phyloP scores from a whole-genome alignment of 1,140 invertebrate species.

The Stegodyphus dumicola region DNA sequence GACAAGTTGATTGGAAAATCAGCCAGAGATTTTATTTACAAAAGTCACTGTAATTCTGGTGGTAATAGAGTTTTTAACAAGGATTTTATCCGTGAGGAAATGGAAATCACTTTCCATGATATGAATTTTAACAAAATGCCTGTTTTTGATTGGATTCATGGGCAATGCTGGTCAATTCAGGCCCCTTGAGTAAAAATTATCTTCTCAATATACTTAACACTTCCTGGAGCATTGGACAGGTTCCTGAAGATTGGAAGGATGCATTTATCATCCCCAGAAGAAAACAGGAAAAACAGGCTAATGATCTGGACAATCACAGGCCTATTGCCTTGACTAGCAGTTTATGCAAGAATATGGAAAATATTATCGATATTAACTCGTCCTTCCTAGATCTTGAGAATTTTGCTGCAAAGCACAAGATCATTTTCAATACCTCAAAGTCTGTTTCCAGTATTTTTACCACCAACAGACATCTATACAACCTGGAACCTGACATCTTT shows the following conservation, averaged over 20 bases:
- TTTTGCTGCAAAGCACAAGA: neutral
- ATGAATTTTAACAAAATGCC: neutral
- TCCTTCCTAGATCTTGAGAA: too few species aligned
- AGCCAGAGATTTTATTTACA: too few species aligned
- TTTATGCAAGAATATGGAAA: neutral
- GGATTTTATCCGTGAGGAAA: neutral
- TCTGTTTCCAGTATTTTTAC: constrained; percentile 4
- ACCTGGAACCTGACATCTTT: neutral
- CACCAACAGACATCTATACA: neutral
- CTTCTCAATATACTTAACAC: neutral
- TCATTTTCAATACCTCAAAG: neutral
- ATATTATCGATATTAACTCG: too few species aligned
- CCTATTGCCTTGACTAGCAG: neutral
- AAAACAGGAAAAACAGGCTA: neutral
- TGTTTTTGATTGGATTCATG: neutral
- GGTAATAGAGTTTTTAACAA: neutral
- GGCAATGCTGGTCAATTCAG: neutral
- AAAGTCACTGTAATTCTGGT: neutral
- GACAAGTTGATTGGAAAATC: too few species aligned
- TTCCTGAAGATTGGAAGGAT: neutral
- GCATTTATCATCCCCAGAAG: neutral
- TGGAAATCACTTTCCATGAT: neutral
- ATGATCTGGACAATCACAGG: neutral
- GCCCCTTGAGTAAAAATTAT: neutral
- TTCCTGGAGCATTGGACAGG: neutral